Base-by-base conservation (phyloP, 2,888 invertebrate genomes). In the Steromphala cineraria region DNA sequence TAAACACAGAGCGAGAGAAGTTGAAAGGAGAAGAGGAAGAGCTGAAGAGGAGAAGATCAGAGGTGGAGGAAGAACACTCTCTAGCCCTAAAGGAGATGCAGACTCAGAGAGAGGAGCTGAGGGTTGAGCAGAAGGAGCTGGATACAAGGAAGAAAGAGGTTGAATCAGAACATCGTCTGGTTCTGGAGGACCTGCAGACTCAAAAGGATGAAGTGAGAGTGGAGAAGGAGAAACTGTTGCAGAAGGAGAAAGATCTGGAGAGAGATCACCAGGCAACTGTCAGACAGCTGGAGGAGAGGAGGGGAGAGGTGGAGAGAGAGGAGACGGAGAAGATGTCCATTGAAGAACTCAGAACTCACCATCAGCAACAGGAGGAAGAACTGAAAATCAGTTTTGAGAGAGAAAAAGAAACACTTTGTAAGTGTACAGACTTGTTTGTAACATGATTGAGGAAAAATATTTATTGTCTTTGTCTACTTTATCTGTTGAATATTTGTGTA, bases 61-160 rank as follows among this genome's bases (percentile, higher is more conserved):
- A 82, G 71, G 76, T 81, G n/a, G 81, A 85, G 62, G 71, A 80
- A 55, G 79, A 84, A 67, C 85, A 82, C 75, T 80, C 82, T 40
- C 81, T 81, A 40, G 75, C 84, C 10, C 84, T 85, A 40, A 79
- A 85, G 28, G 85, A 87, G 76, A 46, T 87, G 2, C 84, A 81
- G 56, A 84, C 81, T 55, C 86, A 87, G 74, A 83, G 81, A 55
- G 84, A 80, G 19, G 84, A 85, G 40, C 74, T 89, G 56, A 83
- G 84, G 46, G 52, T 83, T 24, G 81, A 84, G 10, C 40, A 80
- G 46, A 78, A 80, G 40, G 24, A 79, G 13, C 62, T 62, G 1
- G 62, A 62, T 5, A 7, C 13, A 52, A 84, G 81, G 56, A 80
- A 80, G 77, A 81, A 85, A 46, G 86, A 86, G 76, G 85, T 83